These are phyloP conservation scores for Cottoperca gobio DNA, from an alignment of 2,797 vertebrate genomes.

Conservation along the genomic window DNA sequence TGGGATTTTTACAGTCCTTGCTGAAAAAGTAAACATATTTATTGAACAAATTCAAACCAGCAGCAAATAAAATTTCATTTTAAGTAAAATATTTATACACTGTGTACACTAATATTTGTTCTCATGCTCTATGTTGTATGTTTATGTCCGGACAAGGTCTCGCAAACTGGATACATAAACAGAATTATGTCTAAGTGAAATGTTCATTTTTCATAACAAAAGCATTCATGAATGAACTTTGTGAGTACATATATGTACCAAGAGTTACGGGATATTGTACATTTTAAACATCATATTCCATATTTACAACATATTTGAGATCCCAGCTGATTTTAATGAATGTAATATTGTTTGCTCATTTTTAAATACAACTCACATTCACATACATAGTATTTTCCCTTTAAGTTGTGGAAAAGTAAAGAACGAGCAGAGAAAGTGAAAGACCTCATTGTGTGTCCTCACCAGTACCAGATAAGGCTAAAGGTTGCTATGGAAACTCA, in stretches of 20 bases:
- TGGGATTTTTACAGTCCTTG: not conserved
- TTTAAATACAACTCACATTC: slow-evolving; percentile 31
- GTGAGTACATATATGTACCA: not conserved
- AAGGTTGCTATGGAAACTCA: slow-evolving; percentile 91
- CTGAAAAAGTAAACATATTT: not conserved
- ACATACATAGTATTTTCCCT: slow-evolving; percentile 60
- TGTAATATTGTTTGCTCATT: slow-evolving; percentile 19
- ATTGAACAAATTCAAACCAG: not conserved
- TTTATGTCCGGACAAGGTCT: not conserved
- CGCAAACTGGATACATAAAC: not conserved
- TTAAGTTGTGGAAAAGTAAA: slow-evolving; percentile 59
- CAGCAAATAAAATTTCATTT: no score
- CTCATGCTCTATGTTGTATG: not conserved
- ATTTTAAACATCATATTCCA: not conserved
- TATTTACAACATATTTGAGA: not conserved
- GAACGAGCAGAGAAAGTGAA: slow-evolving; percentile 87
- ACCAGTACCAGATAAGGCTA: slow-evolving; percentile 93
- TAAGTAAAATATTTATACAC: not conserved
- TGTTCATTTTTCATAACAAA: not conserved
- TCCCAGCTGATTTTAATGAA: not conserved
- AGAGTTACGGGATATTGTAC: not conserved
- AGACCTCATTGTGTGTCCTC: slow-evolving; percentile 90
- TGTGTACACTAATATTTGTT: not conserved
- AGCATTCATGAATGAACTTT: not conserved
- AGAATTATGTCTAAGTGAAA: not conserved